phyloP scores from a whole-genome alignment of 2,113 vertebrate genomes.

The Tetrao urogallus region DNA sequence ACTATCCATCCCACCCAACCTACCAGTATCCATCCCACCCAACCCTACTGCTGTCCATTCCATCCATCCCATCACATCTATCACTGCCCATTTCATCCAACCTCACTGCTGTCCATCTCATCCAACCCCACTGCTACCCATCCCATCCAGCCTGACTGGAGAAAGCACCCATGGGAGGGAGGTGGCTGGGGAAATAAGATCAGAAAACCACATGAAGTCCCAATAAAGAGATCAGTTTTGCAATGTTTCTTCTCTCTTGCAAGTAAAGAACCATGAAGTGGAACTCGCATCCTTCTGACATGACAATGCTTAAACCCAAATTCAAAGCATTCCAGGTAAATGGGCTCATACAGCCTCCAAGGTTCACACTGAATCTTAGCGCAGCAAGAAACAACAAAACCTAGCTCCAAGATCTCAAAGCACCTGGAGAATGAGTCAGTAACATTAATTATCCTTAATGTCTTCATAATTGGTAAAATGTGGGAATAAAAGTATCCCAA shows the following conservation, averaged over 20 bases:
- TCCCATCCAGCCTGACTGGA: neutral
- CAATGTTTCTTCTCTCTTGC: neutral
- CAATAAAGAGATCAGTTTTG: neutral
- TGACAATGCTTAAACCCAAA: neutral
- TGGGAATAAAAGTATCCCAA: neutral
- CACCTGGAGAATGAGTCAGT: conserved; percentile 21
- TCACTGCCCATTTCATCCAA: neutral
- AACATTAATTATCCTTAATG: neutral
- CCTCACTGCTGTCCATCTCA: neutral
- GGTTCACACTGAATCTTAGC: neutral
- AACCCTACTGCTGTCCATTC: neutral
- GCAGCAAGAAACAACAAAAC: neutral
- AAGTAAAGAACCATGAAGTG: neutral
- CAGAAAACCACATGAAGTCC: neutral
- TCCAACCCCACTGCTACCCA: neutral
- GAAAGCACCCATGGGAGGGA: neutral
- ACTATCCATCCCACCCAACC: too few relatives aligned
- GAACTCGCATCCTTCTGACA: neutral
- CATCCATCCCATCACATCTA: neutral
- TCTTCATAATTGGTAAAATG: neutral
- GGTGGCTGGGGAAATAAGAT: neutral
- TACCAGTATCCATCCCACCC: neutral
- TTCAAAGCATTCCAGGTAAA: neutral
- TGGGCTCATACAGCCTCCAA: neutral
- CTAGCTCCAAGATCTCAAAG: neutral